Percentiles rank a stretch among this genome's conserved stretches.
Conservation (phyloP, 2,888 invertebrate species). For the Vannuccia rotundouncinata region DNA sequence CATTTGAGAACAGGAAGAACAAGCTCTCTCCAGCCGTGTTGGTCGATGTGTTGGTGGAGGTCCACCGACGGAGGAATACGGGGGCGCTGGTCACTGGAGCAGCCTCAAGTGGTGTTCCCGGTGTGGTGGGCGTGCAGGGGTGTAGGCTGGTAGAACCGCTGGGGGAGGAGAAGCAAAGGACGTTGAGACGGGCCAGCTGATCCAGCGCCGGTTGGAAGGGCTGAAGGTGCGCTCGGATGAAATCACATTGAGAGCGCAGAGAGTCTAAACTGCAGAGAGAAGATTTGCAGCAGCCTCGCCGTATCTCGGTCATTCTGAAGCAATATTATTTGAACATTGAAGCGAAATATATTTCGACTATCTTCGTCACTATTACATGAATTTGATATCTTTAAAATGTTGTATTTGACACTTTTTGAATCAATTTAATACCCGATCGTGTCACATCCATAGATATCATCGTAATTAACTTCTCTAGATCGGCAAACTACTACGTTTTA, state of each 20-base stretch:
- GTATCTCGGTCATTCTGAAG: constrained; percentile 1
- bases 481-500: too few relatives aligned
- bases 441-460: too few relatives aligned
- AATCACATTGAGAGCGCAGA: neutral
- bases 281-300: neutral
- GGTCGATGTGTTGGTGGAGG: neutral
- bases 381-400: too few relatives aligned
- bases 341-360: too few relatives aligned
- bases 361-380: too few relatives aligned
- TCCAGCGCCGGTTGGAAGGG: neutral
- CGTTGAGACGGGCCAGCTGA: neutral
- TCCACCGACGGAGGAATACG: neutral
- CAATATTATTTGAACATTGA: too few relatives aligned
- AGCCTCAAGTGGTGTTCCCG: neutral
- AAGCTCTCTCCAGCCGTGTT: neutral
- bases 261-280: neutral
- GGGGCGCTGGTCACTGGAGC: neutral
- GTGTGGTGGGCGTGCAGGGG: neutral
- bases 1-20: neutral
- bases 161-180: neutral
- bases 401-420: too few relatives aligned
- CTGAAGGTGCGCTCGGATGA: neutral
- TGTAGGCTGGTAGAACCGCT: neutral
- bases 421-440: too few relatives aligned
- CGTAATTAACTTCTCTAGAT: too few relatives aligned